Percentiles rank a stretch among this genome's conserved stretches.
These are phyloP conservation scores for Podargus strigoides DNA, from an alignment of 2,797 vertebrate genomes.

Conservation along the genomic window DNA sequence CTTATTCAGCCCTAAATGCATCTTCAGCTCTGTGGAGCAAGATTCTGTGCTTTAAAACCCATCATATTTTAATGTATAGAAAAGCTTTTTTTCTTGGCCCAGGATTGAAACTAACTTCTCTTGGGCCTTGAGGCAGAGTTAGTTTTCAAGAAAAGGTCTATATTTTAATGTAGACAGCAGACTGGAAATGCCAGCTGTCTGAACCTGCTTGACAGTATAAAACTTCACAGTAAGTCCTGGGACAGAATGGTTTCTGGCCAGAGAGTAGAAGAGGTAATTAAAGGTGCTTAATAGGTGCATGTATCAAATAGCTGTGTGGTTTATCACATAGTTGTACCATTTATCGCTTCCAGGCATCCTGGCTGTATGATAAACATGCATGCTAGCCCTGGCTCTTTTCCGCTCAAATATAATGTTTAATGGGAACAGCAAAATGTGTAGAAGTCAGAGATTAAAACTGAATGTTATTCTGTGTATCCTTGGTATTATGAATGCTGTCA, in stretches of 20 bases:
- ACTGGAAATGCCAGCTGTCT: not conserved
- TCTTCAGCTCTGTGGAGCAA: not conserved
- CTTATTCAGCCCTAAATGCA: not conserved
- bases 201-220: not conserved
- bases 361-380: not conserved
- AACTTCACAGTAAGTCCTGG: not conserved
- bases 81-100: not conserved
- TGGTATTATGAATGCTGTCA: slow-evolving; percentile 3
- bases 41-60: not conserved
- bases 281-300: not conserved
- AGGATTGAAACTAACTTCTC: not conserved
- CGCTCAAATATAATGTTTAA: not conserved
- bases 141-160: not conserved
- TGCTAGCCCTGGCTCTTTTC: not conserved
- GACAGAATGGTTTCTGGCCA: not conserved
- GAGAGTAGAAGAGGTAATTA: not conserved
- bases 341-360: not conserved
- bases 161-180: not conserved
- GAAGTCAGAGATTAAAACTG: slow-evolving; percentile 6
- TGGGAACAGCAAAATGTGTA: not conserved
- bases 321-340: not conserved
- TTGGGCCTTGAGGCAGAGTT: not conserved
- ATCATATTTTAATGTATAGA: not conserved
- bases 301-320: slow-evolving; percentile 5
- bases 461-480: slow-evolving; percentile 2